These are phyloP conservation scores for Syrrhaptes paradoxus DNA, from an alignment of 2,113 vertebrate species.

Conservation along the genomic window DNA sequence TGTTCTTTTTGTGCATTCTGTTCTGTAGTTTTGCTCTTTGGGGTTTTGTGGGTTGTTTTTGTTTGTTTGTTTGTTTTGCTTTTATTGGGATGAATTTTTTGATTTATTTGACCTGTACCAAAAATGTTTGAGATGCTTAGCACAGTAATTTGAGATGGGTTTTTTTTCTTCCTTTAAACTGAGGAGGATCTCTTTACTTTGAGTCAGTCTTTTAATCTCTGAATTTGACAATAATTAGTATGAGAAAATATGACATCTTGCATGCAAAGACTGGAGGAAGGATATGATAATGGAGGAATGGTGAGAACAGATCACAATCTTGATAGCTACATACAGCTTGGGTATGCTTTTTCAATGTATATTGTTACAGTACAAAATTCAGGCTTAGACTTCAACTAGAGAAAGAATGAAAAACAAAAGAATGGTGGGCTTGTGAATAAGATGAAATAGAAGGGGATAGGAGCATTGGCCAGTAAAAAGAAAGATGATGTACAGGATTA, in stretches of 20 bases:
- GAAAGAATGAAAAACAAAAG: not conserved
- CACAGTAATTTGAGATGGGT: not conserved
- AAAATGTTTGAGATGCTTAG: not conserved
- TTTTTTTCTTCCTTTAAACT: not conserved
- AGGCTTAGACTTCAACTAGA: not conserved
- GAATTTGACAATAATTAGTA: slow-evolving; percentile 2
- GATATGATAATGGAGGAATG: slow-evolving; percentile 15
- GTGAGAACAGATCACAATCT: slow-evolving; percentile 11
- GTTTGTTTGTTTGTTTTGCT: not conserved
- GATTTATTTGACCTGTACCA: not conserved
- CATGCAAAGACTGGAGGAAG: slow-evolving; percentile 8
- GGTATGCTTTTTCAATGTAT: not conserved
- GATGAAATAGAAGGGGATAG: not conserved
- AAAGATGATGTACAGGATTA: not conserved
- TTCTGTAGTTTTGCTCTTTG: not conserved
- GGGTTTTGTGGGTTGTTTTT: no score
- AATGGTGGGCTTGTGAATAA: not conserved
- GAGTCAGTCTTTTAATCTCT: not conserved
- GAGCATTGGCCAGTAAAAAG: not conserved
- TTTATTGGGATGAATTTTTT: not conserved
- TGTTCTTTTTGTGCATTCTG: not conserved
- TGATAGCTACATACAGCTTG: slow-evolving; percentile 8
- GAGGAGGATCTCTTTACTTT: not conserved
- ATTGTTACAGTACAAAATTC: not conserved
- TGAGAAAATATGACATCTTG: not conserved